A percentile compares a stretch with the other conserved stretches of the same genome.
Evolutionary conservation across 1,140 invertebrate species (phyloP).

Genomic region (Eueides isabella): DNA sequence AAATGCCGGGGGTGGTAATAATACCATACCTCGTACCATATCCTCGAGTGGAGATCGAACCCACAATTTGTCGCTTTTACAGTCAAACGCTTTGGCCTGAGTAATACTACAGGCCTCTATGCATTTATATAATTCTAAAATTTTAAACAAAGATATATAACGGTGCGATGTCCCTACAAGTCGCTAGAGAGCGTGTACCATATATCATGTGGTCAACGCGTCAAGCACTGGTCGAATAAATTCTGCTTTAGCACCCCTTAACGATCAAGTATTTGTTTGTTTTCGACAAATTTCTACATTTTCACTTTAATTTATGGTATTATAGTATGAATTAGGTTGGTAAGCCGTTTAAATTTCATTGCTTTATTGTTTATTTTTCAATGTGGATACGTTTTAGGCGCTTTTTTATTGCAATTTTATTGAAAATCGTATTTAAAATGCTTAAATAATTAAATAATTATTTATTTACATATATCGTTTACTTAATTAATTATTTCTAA

Average conservation of each 20-base stretch:
- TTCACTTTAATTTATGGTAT: constrained; percentile 31
- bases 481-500: too few relatives aligned
- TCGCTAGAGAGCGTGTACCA: constrained; percentile 27
- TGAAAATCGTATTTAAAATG: too few relatives aligned
- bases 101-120: too few relatives aligned
- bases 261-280: constrained; percentile 48
- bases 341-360: not conserved
- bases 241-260: constrained; percentile 47
- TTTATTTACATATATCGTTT: too few relatives aligned
- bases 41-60: too few relatives aligned
- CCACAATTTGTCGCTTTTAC: too few relatives aligned
- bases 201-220: constrained; percentile 38
- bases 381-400: too few relatives aligned
- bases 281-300: constrained; percentile 41
- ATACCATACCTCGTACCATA: too few relatives aligned
- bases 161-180: not conserved
- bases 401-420: too few relatives aligned
- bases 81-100: too few relatives aligned
- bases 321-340: not conserved
- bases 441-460: too few relatives aligned
- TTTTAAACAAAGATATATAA: constrained; percentile 3
- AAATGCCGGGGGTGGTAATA: too few relatives aligned
- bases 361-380: not conserved
- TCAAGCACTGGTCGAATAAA: constrained; percentile 42
- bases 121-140: not conserved